Conservation (phyloP, 2,797 vertebrate genomes). For the Gymnothorax javanicus region DNA sequence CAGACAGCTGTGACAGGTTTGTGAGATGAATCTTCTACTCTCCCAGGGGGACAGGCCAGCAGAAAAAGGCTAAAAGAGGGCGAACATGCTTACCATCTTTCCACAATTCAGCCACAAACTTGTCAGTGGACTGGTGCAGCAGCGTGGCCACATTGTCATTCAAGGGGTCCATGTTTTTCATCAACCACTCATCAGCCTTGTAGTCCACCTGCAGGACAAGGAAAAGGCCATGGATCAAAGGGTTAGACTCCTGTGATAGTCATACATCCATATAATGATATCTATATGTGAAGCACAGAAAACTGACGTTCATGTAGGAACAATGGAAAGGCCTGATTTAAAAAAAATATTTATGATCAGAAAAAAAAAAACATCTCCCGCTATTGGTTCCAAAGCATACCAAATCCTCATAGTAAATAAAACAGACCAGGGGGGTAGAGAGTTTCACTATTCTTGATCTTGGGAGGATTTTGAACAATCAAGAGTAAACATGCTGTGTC, state of each 20-base stretch:
- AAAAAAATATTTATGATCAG: neutral
- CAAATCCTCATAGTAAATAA: neutral
- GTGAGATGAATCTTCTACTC: neutral
- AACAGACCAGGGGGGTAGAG: neutral
- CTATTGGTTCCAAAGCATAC: neutral
- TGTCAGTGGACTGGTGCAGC: slow-evolving; percentile 85
- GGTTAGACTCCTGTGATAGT: neutral
- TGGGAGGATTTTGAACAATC: neutral
- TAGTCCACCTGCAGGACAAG: slow-evolving; percentile 80
- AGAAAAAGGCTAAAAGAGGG: neutral
- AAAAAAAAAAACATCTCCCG: neutral
- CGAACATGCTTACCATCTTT: slow-evolving; percentile 79
- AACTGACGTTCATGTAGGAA: neutral
- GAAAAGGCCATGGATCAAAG: neutral
- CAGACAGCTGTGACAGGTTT: neutral
- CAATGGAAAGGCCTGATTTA: neutral
- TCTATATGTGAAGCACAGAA: neutral
- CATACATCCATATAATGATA: neutral
- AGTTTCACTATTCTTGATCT: neutral
- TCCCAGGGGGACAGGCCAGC: too few relatives aligned
- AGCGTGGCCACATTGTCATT: slow-evolving; percentile 89
- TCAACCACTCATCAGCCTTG: slow-evolving; percentile 89
- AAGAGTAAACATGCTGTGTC: neutral
- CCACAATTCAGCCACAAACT: slow-evolving; percentile 88
- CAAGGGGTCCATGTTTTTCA: slow-evolving; percentile 93